Base-by-base conservation (phyloP, 2,797 vertebrate genomes). In the Scomberomorus guttatus region DNA sequence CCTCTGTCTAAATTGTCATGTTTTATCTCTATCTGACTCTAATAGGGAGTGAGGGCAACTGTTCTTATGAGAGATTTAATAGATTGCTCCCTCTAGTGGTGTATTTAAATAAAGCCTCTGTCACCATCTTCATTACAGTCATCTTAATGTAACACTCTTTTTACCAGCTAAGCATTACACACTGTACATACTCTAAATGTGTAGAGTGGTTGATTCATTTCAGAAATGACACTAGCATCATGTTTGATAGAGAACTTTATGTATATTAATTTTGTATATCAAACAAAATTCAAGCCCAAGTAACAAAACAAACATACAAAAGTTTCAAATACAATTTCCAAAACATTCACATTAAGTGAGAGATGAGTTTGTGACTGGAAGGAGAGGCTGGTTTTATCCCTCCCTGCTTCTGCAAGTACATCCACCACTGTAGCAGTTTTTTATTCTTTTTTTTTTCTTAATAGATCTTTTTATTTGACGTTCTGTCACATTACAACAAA, bases 41-140 rank as follows among this genome's bases (percentile, higher is more conserved):
- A 34, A 24, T 6, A 10, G 2, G 0, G 15, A 14, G 24, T 39
- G 14, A 46, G 25, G 0, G 0, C 0, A 0, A 0, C 17, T 67
- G 39, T 39, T 66, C 17, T 1, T 22, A 10, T 25, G 29, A 75
- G 48, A 5, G 13, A 20, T 6, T 60, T 12, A 34, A 54, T 63
- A 20, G 12, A 82, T 44, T 46, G 34, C 83, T 69, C 85, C 72
- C 80, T 86, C 90, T 84, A 63, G 85, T 82, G 90, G 80, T 61
- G 9, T 5, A 39, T 69, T 65, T 58, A 9, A 34, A 59, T 64
- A 34, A 44, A n/a, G 20, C 25, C 44, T 24, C 1, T 6, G 12
- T 42, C 24, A 8, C 6, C 7, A 22, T 57, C 7, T 42, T 52
- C 5, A 57, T 8, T 11, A 4, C 1, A 25, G 2, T 24, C 13